Base-by-base conservation (phyloP, 2,797 vertebrate species). In the Parotocinclus haroldoi region DNA sequence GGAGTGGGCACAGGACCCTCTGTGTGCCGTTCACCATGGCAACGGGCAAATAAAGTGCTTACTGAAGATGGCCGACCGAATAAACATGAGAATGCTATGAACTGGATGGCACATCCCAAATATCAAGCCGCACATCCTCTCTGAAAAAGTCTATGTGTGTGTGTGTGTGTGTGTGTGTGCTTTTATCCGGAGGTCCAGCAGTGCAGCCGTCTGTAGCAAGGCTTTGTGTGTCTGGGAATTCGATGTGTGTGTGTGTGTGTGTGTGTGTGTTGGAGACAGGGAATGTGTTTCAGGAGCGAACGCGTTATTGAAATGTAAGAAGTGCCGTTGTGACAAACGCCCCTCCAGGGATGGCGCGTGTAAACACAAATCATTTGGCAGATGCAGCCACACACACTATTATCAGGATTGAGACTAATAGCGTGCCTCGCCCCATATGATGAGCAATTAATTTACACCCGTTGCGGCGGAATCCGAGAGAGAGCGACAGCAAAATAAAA, bases 301-400 rank as follows among this genome's bases (percentile, higher is more conserved):
- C 44, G 71, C 66, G 72, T 88, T 88, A 89, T 88, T 88, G 86
- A 91, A 86, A 90, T 84, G 87, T 90, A 86, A 85, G 84, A 88
- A 87, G 84, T 83, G 79, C 79, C 83, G 66, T 82, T 79, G 87
- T 86, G 87, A 90, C 87, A 88, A 89, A 88, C 81, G 74, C 82
- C 85, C 87, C 89, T 87, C 81, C 39, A 81, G 87, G 89, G 87
- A 88, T 78, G 83, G 80, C 80, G 82, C 83, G 68, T 89, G 89
- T 91, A 91, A 91, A 91, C 89, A 91, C 87, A 86, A 89, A 89
- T 91, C 88, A 90, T 91, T 91, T 91, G 89, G 86, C 91, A 91
- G 91, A 91, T 89, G 89, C 83, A 64, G 62, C 84, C 85, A 84
- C 85, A 85, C 76, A 78, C 86, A 76, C 88, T 88, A 91, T 91